Percentiles rank a stretch among this genome's conserved stretches.
phyloP scores from a whole-genome alignment of 2,797 vertebrate species.

The Basileuterus tristriatus region DNA sequence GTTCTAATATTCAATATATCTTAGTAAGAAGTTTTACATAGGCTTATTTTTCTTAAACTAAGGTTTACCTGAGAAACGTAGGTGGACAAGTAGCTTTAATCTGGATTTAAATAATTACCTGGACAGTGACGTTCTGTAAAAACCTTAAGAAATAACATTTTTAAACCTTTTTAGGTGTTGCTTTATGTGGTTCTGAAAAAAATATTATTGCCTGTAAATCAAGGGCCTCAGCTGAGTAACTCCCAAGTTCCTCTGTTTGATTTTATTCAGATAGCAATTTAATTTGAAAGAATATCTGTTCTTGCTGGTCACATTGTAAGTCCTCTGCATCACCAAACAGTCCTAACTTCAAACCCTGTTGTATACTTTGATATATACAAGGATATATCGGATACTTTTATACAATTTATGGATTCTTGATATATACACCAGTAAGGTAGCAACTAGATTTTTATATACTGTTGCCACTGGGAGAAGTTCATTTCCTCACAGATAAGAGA shows the following conservation, averaged over 20 bases:
- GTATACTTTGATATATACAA: not conserved
- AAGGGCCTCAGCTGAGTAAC: not conserved
- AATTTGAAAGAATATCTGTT: not conserved
- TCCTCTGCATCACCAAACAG: not conserved
- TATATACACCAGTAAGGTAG: not conserved
- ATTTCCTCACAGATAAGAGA: not conserved
- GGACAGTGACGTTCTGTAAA: not conserved
- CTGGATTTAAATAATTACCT: not conserved
- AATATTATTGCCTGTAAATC: not conserved
- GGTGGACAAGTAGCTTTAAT: not conserved
- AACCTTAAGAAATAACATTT: not conserved
- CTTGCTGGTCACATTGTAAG: not conserved
- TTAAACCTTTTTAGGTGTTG: not conserved
- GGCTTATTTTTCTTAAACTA: not conserved
- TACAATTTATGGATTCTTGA: not conserved
- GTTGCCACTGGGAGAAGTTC: not conserved
- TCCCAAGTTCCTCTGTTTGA: not conserved
- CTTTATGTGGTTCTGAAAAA: not conserved
- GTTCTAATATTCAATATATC: not conserved
- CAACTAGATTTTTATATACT: not conserved
- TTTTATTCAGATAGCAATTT: not conserved
- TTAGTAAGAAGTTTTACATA: not conserved
- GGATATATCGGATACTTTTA: not conserved
- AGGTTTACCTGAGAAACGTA: not conserved
- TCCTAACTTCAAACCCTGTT: not conserved